Evolutionary conservation across 2,888 invertebrate genomes (phyloP).

Genomic region (Pycnomerus fuliginosus): DNA sequence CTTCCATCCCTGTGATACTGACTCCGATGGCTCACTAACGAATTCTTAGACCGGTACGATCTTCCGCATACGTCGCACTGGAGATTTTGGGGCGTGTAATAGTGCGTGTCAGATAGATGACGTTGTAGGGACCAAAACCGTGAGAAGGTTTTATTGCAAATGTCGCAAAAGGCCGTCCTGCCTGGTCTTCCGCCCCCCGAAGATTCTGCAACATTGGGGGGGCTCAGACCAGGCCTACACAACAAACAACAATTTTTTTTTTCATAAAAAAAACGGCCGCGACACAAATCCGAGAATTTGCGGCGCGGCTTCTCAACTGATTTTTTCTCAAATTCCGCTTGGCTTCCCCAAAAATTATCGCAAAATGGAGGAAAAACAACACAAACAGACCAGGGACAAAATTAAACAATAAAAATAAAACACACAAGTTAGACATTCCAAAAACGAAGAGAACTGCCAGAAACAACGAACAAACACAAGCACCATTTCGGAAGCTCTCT

Average conservation of each 20-base stretch:
- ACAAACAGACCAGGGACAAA: slow-evolving; percentile 52
- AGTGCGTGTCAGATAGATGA: slow-evolving; percentile 55
- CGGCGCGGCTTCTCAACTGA: slow-evolving; percentile 12
- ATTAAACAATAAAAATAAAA: slow-evolving; percentile 39
- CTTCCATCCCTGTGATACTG: slow-evolving; percentile 50
- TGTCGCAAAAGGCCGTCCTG: slow-evolving; percentile 45
- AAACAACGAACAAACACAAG: slow-evolving; percentile 10
- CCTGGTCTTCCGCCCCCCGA: slow-evolving; percentile 31
- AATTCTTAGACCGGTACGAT: slow-evolving; percentile 54
- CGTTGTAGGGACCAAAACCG: slow-evolving; percentile 56
- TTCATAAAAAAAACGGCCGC: slow-evolving; percentile 5
- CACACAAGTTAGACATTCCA: slow-evolving; percentile 49
- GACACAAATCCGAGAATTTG: no score
- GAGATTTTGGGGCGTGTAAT: slow-evolving; percentile 53
- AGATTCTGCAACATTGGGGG: slow-evolving; percentile 34
- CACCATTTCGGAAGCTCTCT: slow-evolving; percentile 18
- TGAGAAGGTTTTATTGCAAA: slow-evolving; percentile 55
- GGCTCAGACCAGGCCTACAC: slow-evolving; percentile 27
- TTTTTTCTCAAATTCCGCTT: slow-evolving; percentile 30
- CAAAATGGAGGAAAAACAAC: slow-evolving; percentile 38
- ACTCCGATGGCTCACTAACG: slow-evolving; percentile 55
- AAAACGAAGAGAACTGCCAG: slow-evolving; percentile 28
- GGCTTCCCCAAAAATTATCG: slow-evolving; percentile 44
- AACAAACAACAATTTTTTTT: slow-evolving; percentile 16
- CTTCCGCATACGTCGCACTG: slow-evolving; percentile 55